These are phyloP conservation scores for Atethmia centrago DNA, from an alignment of 2,888 invertebrate species.

Conservation along the genomic window DNA sequence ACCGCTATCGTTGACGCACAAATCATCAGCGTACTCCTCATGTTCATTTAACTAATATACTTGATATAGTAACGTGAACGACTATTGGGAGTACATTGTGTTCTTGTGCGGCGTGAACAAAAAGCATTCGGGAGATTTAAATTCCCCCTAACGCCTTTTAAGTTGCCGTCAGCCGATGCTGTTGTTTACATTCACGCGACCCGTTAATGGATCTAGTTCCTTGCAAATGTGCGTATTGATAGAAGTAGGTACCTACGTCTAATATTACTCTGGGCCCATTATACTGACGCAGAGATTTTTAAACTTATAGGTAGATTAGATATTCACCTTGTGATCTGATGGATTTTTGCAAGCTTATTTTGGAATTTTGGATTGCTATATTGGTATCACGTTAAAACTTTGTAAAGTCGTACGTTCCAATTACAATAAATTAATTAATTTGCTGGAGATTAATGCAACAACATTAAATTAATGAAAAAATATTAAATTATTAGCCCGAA, in stretches of 20 bases:
- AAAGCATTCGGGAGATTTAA: conserved; percentile 71
- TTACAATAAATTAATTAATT: not conserved
- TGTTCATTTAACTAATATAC: not conserved
- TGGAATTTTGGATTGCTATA: not conserved
- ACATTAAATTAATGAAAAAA: too few relatives aligned
- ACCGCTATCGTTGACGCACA: not conserved
- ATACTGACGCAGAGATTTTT: conserved; percentile 34
- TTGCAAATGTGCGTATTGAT: conserved; percentile 74
- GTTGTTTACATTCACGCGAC: conserved; percentile 79
- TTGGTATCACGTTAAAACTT: not conserved
- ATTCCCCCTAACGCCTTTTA: conserved; percentile 79
- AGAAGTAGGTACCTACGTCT: conserved; percentile 67
- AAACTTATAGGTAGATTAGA: not conserved
- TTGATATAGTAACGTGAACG: conserved; percentile 22
- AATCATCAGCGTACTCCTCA: not conserved
- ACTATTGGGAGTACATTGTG: conserved; percentile 65
- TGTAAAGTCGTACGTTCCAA: not conserved
- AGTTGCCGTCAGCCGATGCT: conserved; percentile 77
- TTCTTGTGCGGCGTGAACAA: conserved; percentile 72
- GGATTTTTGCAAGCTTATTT: not conserved
- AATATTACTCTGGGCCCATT: conserved; percentile 65
- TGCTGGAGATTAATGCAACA: not conserved
- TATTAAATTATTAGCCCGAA: too few relatives aligned
- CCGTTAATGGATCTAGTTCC: conserved; percentile 81
- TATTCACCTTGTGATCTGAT: not conserved